Base-by-base conservation (phyloP, 2,888 invertebrate genomes). In the Apamea sordens region DNA sequence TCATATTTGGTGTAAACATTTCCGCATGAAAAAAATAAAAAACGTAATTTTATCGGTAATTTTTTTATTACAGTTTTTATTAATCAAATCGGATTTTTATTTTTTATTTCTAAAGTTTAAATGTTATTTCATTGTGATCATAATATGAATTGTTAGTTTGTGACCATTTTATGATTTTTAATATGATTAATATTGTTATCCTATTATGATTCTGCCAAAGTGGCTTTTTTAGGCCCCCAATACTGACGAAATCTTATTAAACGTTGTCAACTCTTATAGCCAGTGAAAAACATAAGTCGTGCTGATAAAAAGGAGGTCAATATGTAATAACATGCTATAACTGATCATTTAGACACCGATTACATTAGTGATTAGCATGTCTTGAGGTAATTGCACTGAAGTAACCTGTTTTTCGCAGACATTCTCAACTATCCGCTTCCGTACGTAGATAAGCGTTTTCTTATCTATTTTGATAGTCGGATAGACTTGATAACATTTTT, bases 321-420 rank as follows among this genome's bases (percentile, higher is more conserved):
- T 44, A 65, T 72, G 50, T 73, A 71, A 72, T 74, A 53, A 74
- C 65, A 50, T 73, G 41, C 10, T 68, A 15, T 74, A 76, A 70
- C 77, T 69, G 28, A 74, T 79, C 69, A 77, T 84, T 78, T 69
- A 69, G 18, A 4, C 64, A 36, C 68, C 63, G 59, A 82, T 87
- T 85, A 88, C 74, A 63, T 24, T 21, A 67, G 24, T 67, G 69
- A 87, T 88, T 85, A 82, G 68, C 77, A 79, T 72, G 73, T 82
- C 61, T 73, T 68, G 68, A 80, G 83, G 79, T 88, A 78, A 76
- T 76, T 82, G 86, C 64, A 77, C 86, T 80, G 72, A 67, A 78
- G 76, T 87, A 88, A 86, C 88, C 86, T 70, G 79, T 36, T 87
- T 80, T 64, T 67, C 6, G 71, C 79, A 76, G 69, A 77, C 77